These are phyloP conservation scores for Diglossa cyanea DNA, from an alignment of 2,797 vertebrate genomes.

Conservation along the genomic window DNA sequence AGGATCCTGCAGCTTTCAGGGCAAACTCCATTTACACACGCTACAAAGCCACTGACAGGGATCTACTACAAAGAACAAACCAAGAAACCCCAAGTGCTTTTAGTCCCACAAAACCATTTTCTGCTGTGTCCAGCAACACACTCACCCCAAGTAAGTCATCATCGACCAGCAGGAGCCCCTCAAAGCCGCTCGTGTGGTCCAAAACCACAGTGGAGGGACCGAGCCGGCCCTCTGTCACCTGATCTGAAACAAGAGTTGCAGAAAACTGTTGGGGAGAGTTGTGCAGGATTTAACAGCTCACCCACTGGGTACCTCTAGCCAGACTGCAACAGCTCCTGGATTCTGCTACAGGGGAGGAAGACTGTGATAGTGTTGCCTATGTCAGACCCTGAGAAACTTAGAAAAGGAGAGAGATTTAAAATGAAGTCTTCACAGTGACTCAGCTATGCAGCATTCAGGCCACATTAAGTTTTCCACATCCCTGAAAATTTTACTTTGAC, in stretches of 20 bases:
- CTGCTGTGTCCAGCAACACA: neutral
- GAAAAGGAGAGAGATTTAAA: neutral
- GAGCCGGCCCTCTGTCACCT: conserved; percentile 84
- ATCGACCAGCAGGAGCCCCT: conserved; percentile 93
- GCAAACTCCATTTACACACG: neutral
- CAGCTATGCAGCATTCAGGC: neutral
- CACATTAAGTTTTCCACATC: neutral
- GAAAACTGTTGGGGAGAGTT: neutral
- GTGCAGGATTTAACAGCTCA: neutral
- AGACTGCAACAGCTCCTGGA: neutral
- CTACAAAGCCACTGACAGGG: neutral
- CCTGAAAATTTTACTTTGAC: neutral
- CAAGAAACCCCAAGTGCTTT: neutral
- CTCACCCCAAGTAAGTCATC: conserved; percentile 96
- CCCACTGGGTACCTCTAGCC: neutral
- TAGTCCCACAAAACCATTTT: neutral
- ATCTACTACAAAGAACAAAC: neutral
- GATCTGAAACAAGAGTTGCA: conserved; percentile 75
- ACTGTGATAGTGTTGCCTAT: neutral
- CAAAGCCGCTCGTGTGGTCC: conserved; percentile 96
- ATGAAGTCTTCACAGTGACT: neutral
- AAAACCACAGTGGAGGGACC: conserved; percentile 91
- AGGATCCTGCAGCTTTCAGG: neutral
- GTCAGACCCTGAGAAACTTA: neutral
- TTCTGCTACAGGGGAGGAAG: neutral